Conservation (phyloP, 1,140 invertebrate genomes). For the Pantala flavescens region DNA sequence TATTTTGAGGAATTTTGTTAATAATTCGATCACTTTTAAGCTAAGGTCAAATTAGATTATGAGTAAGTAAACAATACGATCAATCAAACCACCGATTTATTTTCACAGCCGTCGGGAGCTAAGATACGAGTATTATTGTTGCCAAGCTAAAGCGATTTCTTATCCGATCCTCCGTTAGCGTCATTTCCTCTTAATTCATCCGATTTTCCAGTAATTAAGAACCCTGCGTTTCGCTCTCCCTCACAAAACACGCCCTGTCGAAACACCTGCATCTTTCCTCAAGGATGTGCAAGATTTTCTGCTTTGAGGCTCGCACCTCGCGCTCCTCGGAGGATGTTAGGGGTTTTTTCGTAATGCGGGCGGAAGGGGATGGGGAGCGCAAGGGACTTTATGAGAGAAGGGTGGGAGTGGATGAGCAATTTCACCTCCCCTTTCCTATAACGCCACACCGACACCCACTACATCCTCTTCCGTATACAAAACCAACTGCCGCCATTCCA, state of each 20-base stretch:
- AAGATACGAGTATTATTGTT: too few species aligned
- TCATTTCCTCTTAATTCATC: too few species aligned
- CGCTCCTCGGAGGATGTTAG: background rate
- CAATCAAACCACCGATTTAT: too few species aligned
- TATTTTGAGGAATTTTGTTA: too few species aligned
- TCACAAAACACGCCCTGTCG: background rate
- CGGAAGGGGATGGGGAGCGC: background rate
- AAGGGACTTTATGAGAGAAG: background rate
- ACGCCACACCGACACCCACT: background rate
- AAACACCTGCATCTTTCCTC: background rate
- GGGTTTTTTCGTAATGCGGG: background rate
- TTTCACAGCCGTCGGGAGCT: too few species aligned
- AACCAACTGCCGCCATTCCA: background rate
- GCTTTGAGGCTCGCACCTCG: background rate
- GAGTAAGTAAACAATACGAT: too few species aligned
- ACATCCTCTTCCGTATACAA: conserved; percentile 5
- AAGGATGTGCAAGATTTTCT: conserved; percentile 6
- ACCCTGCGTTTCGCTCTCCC: too few species aligned
- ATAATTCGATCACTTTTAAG: too few species aligned
- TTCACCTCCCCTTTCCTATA: background rate
- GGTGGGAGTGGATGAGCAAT: background rate
- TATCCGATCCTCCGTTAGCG: too few species aligned
- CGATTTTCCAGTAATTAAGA: too few species aligned
- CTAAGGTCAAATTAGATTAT: too few species aligned
- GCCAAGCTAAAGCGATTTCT: too few species aligned